Conservation (phyloP, 2,113 vertebrate genomes). For the Eidolon helvum region DNA sequence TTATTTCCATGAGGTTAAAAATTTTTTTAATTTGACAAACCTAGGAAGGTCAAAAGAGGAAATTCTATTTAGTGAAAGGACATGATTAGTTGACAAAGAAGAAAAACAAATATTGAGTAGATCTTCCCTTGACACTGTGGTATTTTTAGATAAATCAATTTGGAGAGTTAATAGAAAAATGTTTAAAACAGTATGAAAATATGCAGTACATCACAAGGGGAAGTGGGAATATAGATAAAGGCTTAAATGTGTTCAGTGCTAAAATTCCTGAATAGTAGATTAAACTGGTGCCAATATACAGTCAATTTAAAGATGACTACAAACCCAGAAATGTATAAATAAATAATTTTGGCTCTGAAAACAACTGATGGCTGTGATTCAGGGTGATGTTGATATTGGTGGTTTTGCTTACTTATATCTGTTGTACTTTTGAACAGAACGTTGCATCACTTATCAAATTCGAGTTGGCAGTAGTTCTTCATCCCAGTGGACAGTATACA, state of each 20-base stretch:
- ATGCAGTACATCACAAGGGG: slow-evolving; percentile 60
- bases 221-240: slow-evolving; percentile 47
- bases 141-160: slow-evolving; percentile 62
- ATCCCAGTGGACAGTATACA: neutral
- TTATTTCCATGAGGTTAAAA: slow-evolving; percentile 13
- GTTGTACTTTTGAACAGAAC: neutral
- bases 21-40: slow-evolving; percentile 52
- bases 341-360: slow-evolving; percentile 9
- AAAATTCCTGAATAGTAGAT: neutral
- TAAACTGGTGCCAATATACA: neutral
- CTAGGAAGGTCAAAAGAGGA: slow-evolving; percentile 55
- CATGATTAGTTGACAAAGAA: slow-evolving; percentile 1
- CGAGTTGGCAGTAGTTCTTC: neutral
- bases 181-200: slow-evolving; percentile 70
- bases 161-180: slow-evolving; percentile 73
- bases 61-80: slow-evolving; percentile 3
- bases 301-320: neutral
- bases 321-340: neutral
- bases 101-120: slow-evolving; percentile 62
- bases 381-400: neutral
- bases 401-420: neutral
- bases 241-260: slow-evolving; percentile 37
- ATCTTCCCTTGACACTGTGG: slow-evolving; percentile 58
- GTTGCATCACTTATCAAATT: neutral
- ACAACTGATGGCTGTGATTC: neutral